These are phyloP conservation scores for Pantherophis alleghaniensis DNA, from an alignment of 2,797 vertebrate genomes.

Conservation along the genomic window DNA sequence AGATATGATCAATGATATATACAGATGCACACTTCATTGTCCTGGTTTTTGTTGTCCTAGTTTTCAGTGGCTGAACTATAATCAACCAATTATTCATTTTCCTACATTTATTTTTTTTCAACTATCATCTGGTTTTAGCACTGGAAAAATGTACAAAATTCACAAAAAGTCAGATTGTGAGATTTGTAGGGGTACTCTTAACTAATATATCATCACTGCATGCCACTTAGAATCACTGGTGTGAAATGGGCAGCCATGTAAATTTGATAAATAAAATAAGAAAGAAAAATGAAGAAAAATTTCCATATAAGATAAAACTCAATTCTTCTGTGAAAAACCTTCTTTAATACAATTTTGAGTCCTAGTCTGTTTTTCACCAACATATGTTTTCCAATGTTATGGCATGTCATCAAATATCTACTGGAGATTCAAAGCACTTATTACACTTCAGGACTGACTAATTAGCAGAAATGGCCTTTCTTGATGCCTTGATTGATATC, in stretches of 20 bases:
- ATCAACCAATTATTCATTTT: constrained; percentile 51
- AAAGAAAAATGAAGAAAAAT: background rate
- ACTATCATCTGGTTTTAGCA: constrained; percentile 23
- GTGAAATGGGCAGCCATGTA: background rate
- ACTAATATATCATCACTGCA: background rate
- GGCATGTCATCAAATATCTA: background rate
- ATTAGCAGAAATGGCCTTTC: background rate
- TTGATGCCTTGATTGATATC: background rate
- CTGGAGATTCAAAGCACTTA: background rate
- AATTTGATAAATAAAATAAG: background rate
- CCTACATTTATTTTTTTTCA: constrained; percentile 38
- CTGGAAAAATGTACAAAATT: constrained; percentile 34
- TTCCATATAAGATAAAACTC: background rate
- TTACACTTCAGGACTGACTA: background rate
- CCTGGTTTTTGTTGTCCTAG: constrained; percentile 25
- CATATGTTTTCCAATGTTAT: background rate
- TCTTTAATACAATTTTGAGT: background rate
- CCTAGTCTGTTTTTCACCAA: background rate
- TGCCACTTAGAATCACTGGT: background rate
- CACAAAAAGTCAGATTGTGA: constrained; percentile 2
- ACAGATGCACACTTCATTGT: constrained; percentile 47
- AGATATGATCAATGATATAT: constrained; percentile 44
- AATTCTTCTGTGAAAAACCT: constrained; percentile 12
- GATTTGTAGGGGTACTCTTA: background rate
- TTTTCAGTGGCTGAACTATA: constrained; percentile 49